These are phyloP conservation scores for Plumapathes pennacea DNA, from an alignment of 92 coral and sea anemone genomes.

Conservation along the genomic window DNA sequence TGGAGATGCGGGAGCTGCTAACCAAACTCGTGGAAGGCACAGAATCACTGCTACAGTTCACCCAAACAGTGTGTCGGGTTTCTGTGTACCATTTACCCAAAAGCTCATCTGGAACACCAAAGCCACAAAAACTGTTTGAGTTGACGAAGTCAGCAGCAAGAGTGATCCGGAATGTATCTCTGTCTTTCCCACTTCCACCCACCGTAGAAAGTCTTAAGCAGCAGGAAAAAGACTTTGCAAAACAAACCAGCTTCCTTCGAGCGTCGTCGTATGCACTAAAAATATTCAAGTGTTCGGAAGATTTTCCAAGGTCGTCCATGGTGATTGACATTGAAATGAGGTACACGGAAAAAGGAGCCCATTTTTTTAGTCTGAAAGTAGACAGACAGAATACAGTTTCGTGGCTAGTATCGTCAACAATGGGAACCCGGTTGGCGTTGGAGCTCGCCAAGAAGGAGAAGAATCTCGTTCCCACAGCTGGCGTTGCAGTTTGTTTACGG, in stretches of 20 bases:
- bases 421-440: slow-evolving; percentile 60
- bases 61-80: slow-evolving; percentile 51
- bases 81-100: slow-evolving; percentile 10
- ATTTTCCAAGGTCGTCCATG: slow-evolving; percentile 43
- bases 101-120: not conserved
- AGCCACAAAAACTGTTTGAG: slow-evolving; percentile 13
- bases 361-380: not conserved
- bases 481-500: slow-evolving; percentile 54
- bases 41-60: slow-evolving; percentile 24
- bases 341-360: slow-evolving; percentile 21
- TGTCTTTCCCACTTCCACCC: slow-evolving; percentile 1
- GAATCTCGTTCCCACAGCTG: slow-evolving; percentile 72
- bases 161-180: not conserved
- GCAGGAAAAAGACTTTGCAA: slow-evolving; percentile 28
- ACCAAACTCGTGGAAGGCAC: slow-evolving; percentile 23
- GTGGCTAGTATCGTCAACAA: slow-evolving; percentile 72
- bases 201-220: slow-evolving; percentile 13
- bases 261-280: slow-evolving; percentile 30
- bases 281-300: not conserved
- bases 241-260: slow-evolving; percentile 54
- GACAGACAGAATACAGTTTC: not conserved
- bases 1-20: slow-evolving; percentile 25
- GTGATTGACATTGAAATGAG: slow-evolving; percentile 8
- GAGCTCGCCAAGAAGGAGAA: slow-evolving; percentile 26
- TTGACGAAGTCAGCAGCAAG: slow-evolving; percentile 14